phyloP scores from a whole-genome alignment of 2,888 invertebrate genomes.

The Eupithecia centaureata region DNA sequence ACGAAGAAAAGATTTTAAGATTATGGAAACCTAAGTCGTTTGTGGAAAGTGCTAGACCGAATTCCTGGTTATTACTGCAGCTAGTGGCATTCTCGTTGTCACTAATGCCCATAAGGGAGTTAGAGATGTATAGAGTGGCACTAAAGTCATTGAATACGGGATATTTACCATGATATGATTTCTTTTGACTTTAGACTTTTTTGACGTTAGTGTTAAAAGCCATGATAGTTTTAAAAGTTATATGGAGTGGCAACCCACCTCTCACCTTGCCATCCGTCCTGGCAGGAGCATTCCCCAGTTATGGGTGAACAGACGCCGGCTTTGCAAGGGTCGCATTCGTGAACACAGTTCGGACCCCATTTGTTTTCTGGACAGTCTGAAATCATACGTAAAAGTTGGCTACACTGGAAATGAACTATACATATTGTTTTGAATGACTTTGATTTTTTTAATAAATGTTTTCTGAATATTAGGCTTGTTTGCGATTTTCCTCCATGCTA shows the following conservation, averaged over 20 bases:
- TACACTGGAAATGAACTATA: background rate
- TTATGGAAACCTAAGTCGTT: too few species aligned
- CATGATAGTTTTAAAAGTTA: too few species aligned
- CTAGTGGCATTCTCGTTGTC: background rate
- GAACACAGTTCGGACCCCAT: conserved; percentile 90
- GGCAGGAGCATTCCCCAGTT: conserved; percentile 87
- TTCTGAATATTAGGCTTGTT: background rate
- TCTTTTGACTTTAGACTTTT: too few species aligned
- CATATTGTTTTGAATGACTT: background rate
- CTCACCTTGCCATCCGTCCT: conserved; percentile 87
- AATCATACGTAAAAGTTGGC: conserved; percentile 30
- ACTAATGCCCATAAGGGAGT: background rate
- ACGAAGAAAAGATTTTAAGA: too few species aligned
- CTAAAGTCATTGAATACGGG: conserved; percentile 9
- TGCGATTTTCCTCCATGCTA: background rate
- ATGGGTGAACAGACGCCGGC: conserved; percentile 86
- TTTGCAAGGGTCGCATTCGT: conserved; percentile 85
- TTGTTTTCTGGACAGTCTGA: conserved; percentile 87
- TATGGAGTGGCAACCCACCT: conserved; percentile 85
- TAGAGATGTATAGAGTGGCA: background rate
- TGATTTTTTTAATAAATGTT: background rate
- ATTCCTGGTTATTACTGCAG: background rate
- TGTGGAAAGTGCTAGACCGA: too few species aligned
- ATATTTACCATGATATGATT: too few species aligned
- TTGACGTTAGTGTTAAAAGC: too few species aligned